These are phyloP conservation scores for Corythornis cristatus DNA, from an alignment of 2,113 vertebrate genomes.

Conservation along the genomic window DNA sequence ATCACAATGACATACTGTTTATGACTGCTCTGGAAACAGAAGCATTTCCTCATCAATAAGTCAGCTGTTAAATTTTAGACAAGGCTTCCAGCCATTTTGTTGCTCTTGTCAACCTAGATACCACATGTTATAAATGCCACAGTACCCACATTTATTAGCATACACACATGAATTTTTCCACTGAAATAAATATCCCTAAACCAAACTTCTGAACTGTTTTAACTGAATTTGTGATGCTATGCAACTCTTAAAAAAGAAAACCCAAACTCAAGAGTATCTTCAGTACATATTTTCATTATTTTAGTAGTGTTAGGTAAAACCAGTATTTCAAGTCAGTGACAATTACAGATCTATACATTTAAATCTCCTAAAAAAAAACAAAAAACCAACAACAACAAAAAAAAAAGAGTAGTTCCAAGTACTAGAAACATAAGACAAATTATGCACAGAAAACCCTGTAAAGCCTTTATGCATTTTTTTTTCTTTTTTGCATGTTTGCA, in stretches of 20 bases:
- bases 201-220: neutral
- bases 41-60: neutral
- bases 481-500: neutral
- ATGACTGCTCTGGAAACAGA: neutral
- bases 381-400: too few species aligned
- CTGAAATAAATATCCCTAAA: neutral
- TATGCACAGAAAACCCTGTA: neutral
- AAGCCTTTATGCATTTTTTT: neutral
- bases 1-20: neutral
- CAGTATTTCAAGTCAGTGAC: neutral
- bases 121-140: neutral
- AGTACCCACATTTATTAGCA: neutral
- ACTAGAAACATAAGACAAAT: neutral
- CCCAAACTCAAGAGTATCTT: neutral
- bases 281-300: neutral
- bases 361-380: neutral
- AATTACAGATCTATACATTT: neutral
- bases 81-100: neutral
- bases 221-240: neutral
- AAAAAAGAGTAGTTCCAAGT: neutral
- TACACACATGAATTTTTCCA: neutral
- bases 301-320: neutral
- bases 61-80: neutral
- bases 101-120: neutral
- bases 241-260: neutral